phyloP scores from a whole-genome alignment of 2,888 invertebrate genomes.

The Anoplius nigerrimus region DNA sequence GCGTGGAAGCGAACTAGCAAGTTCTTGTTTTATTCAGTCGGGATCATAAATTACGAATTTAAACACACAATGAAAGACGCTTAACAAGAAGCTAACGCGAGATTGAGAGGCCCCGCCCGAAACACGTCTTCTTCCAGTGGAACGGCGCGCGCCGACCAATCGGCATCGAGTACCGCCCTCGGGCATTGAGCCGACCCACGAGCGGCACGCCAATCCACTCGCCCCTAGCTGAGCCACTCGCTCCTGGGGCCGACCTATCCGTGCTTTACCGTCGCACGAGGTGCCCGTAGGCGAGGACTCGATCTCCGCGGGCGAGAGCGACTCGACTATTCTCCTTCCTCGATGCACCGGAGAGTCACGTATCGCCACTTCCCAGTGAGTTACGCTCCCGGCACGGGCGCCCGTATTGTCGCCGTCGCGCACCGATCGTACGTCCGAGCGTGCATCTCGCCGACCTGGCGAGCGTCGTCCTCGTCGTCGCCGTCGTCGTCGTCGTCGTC shows the following conservation, averaged over 20 bases:
- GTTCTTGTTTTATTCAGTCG: conserved; percentile 76
- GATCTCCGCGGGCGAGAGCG: conserved; percentile 4
- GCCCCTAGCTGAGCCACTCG: conserved; percentile 21
- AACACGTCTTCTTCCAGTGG: conserved; percentile 62
- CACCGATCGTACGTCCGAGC: too few relatives aligned
- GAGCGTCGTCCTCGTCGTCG: too few relatives aligned
- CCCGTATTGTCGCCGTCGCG: background rate
- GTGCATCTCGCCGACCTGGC: too few relatives aligned
- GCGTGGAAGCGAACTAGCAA: conserved; percentile 47
- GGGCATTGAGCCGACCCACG: conserved; percentile 40
- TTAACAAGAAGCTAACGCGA: conserved; percentile 76
- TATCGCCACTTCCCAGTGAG: background rate
- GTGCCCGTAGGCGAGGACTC: background rate
- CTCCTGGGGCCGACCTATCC: conserved; percentile 40
- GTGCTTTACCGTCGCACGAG: conserved; percentile 14
- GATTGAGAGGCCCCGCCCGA: conserved; percentile 74
- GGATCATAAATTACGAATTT: conserved; percentile 76
- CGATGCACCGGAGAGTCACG: background rate
- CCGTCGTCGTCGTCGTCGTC: too few relatives aligned
- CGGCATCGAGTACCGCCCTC: conserved; percentile 57
- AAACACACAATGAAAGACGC: conserved; percentile 76
- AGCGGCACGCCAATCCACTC: conserved; percentile 48
- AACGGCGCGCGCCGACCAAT: conserved; percentile 60
- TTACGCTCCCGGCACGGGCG: background rate
- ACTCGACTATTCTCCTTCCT: conserved; percentile 1